These are phyloP conservation scores for Teinopalpus imperialis DNA, from an alignment of 2,888 invertebrate species.

Conservation along the genomic window DNA sequence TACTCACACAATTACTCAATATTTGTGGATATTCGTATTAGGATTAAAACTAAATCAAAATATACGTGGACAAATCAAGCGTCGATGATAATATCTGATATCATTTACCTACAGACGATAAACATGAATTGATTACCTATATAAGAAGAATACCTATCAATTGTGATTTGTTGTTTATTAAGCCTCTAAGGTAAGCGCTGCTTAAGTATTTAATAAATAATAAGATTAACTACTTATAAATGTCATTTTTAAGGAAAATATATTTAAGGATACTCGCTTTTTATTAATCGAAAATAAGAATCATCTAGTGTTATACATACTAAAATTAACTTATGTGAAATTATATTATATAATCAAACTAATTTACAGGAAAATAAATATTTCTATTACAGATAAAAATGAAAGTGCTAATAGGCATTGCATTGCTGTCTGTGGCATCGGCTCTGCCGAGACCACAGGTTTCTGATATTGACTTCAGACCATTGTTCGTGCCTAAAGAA, in stretches of 20 bases:
- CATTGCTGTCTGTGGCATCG: constrained; percentile 49
- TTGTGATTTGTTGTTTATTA: constrained; percentile 23
- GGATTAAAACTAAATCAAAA: constrained; percentile 23
- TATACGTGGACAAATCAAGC: constrained; percentile 61
- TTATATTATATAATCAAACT: too few relatives aligned
- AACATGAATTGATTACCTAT: constrained; percentile 29
- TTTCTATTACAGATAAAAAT: constrained; percentile 50
- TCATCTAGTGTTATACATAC: too few relatives aligned
- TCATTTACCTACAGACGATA: constrained; percentile 38
- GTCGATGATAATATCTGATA: constrained; percentile 42
- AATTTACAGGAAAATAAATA: too few relatives aligned
- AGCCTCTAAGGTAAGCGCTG: constrained; percentile 19
- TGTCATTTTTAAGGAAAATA: too few relatives aligned
- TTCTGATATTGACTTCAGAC: constrained; percentile 26
- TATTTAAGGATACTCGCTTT: too few relatives aligned
- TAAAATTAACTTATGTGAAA: too few relatives aligned
- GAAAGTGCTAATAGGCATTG: constrained; percentile 55
- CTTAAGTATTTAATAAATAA: constrained; percentile 16
- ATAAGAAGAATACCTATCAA: constrained; percentile 24
- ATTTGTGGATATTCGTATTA: constrained; percentile 7
- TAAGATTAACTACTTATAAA: background rate
- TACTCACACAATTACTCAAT: constrained; percentile 19
- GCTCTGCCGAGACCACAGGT: constrained; percentile 38
- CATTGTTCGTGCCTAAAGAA: constrained; percentile 34
- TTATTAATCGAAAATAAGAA: background rate